phyloP scores from a whole-genome alignment of 2,888 invertebrate species.

The Pantelozetes paolii region DNA sequence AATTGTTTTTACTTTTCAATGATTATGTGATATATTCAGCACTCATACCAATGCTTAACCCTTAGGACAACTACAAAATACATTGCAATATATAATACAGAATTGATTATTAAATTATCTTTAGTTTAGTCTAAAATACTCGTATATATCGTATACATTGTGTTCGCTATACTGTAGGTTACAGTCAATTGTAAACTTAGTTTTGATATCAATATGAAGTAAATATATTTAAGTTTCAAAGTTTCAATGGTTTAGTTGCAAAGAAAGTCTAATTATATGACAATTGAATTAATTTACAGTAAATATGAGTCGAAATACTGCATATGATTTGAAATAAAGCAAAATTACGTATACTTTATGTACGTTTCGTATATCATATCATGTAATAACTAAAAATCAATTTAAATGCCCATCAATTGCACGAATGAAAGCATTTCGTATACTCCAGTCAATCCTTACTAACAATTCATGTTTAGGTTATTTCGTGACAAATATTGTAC shows the following conservation, averaged over 20 bases:
- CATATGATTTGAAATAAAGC: slow-evolving; percentile 10
- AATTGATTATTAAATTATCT: slow-evolving; percentile 3
- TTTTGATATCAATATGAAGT: slow-evolving; percentile 6
- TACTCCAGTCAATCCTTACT: slow-evolving; percentile 9
- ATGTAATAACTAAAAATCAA: not conserved
- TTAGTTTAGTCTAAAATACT: slow-evolving; percentile 28
- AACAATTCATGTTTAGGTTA: slow-evolving; percentile 18
- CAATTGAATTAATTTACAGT: slow-evolving; percentile 15
- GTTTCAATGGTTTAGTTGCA: not conserved
- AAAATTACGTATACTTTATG: slow-evolving; percentile 35
- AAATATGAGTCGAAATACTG: slow-evolving; percentile 32
- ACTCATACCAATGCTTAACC: slow-evolving; percentile 23
- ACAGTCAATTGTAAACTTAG: not conserved
- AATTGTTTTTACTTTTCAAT: not conserved
- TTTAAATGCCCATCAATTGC: slow-evolving; percentile 32
- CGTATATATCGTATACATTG: slow-evolving; percentile 16
- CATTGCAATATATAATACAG: slow-evolving; percentile 20
- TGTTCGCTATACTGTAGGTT: slow-evolving; percentile 18
- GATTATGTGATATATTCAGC: slow-evolving; percentile 17
- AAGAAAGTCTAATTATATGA: slow-evolving; percentile 24
- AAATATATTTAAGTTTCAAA: slow-evolving; percentile 12
- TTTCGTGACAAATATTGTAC: slow-evolving; percentile 30
- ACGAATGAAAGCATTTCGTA: slow-evolving; percentile 36
- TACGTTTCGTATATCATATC: slow-evolving; percentile 13
- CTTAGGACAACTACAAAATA: slow-evolving; percentile 33